Base-by-base conservation (phyloP, 1,140 invertebrate genomes). In the Bicyclus anynana region DNA sequence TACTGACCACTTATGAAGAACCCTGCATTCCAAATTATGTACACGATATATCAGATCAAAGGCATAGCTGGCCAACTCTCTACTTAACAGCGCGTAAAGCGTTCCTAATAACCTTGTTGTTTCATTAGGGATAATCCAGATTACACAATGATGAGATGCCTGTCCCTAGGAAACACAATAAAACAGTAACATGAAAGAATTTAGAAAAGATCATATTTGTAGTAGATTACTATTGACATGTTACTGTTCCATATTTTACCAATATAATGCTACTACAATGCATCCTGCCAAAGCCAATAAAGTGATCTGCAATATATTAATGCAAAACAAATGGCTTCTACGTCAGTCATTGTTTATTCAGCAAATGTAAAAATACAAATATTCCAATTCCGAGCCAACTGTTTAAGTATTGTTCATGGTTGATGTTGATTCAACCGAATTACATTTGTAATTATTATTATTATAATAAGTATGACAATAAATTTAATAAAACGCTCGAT, bases 91-190 rank as follows among this genome's bases (percentile, higher is more conserved):
- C 53, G 53, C 50, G 53, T 72, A 65, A 67, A 55, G 62, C 56
- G 54, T 40, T 54, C 67, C 54, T 67, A 69, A 69, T 77, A 71
- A 63, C 57, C 64, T 71, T 66, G 67, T 73, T 71, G 59, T 71
- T 54, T 66, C 61, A 59, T 64, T 56, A 59, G 18, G 69, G 77
- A 78, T 82, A 67, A 80, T 82, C 77, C 75, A 70, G 69, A 74
- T 77, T 78, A 74, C 58, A 60, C 61, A 70, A 69, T 69, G 74
- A 74, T 74, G 60, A 65, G 29, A 33, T 33, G 29, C 29, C 29
- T 33, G 29, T 33, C n/a, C 18, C 27, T 49, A 52, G 38, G 42
- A 27, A 26, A 18, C 20, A 37, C 37, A 33, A 6, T 6, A 33
- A 3, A 33, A 10, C 10, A 6, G 23, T 23, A 29, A 29, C 27